Evolutionary conservation across 2,797 vertebrate species (phyloP).

Genomic region (Galago senegalensis): DNA sequence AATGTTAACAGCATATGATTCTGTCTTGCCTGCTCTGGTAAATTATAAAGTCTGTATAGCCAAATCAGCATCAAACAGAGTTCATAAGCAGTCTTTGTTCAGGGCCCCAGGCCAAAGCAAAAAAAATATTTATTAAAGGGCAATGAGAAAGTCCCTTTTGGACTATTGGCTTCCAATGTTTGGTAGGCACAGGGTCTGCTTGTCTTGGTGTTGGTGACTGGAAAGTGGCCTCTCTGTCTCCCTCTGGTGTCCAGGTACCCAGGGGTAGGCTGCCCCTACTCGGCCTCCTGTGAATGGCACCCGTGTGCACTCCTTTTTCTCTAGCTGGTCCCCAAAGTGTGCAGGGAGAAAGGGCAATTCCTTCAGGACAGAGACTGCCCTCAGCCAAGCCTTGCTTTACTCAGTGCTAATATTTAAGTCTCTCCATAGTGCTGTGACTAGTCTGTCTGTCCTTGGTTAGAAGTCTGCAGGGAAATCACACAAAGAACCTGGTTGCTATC

Average conservation of each 20-base stretch:
- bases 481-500: background rate
- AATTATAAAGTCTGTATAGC: conserved; percentile 9
- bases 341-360: background rate
- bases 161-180: background rate
- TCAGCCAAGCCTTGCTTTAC: background rate
- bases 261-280: background rate
- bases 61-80: background rate
- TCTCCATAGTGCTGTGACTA: background rate
- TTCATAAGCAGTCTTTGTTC: background rate
- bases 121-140: background rate
- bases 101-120: background rate
- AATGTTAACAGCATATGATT: background rate
- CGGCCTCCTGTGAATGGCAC: background rate
- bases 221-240: background rate
- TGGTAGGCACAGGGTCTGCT: background rate
- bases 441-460: background rate
- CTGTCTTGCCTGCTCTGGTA: conserved; percentile 20
- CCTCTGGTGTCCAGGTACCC: background rate
- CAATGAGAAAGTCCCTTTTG: background rate
- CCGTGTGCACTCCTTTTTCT: no score
- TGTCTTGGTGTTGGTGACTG: background rate
- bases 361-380: background rate
- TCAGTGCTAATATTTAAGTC: background rate
- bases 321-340: background rate
- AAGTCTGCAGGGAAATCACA: conserved; percentile 28